Evolutionary conservation across 2,113 vertebrate species (phyloP), one percentile per base, ranked within the genome.

Genomic region (Haliaeetus leucogaster): DNA sequence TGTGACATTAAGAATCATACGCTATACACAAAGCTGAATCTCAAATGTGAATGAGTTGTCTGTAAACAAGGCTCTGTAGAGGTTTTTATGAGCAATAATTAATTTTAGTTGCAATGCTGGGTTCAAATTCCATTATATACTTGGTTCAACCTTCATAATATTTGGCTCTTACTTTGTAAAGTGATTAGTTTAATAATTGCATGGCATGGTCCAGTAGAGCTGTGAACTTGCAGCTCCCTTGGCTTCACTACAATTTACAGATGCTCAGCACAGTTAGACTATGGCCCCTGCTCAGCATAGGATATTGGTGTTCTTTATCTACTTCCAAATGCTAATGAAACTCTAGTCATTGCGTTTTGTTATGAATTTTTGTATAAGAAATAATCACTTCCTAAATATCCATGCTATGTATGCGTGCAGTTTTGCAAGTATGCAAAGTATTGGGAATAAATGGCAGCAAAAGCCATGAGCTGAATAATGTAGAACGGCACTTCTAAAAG

Each of bases 11-110:
- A 82, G 85, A 94, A 63, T 87, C 86, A 45, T 91, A 91, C 7
- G 72, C 83, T 97, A 59, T 94, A 95, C 93, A 82, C 94, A 86
- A 90, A 96, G 93, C 82, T 90, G 89, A 93, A 91, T 97, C 78
- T 96, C 92, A 86, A 89, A 81, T 89, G 94, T 96, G 73, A 86
- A 81, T 87, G 71, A 96, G 62, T 96, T 94, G 86, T 93, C 47
- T 91, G 84, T 96, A 89, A 93, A 84, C 89, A 90, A 95, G 95
- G 90, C 94, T 97, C 93, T 91, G 81, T 96, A 95, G 87, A 95
- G 78, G 53, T 91, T 81, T 94, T 90, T 90, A 94, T 88, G 38
- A 97, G 96, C 97, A 98, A 96, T 97, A 97, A 97, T 89, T 94
- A 45, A 87, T 95, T 81, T 94, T 78, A 63, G 43, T 94, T 97